Evolutionary conservation across 2,797 vertebrate genomes (phyloP).

Genomic region (Lithobates pipiens): DNA sequence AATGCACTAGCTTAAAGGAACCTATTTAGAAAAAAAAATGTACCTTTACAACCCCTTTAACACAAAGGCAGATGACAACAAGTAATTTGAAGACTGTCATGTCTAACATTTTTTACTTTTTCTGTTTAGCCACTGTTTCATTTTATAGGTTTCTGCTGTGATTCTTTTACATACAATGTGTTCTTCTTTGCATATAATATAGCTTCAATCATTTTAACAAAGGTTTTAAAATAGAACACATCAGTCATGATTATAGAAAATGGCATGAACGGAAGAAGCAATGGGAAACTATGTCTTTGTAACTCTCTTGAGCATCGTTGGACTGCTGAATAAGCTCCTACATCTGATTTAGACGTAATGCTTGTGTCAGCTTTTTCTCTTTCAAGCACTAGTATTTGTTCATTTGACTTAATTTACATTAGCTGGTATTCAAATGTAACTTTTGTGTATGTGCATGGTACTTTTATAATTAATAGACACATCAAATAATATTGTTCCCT

Average conservation of each 20-base stretch:
- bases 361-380: constrained; percentile 73
- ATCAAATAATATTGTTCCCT: constrained; percentile 4
- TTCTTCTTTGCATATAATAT: constrained; percentile 1
- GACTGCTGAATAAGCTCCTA: constrained; percentile 75
- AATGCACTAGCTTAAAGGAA: too few species aligned
- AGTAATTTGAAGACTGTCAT: not conserved
- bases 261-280: constrained; percentile 68
- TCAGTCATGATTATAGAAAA: constrained; percentile 65
- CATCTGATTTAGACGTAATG: constrained; percentile 75
- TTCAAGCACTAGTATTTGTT: constrained; percentile 15
- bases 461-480: not conserved
- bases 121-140: not conserved
- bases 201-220: constrained; percentile 31
- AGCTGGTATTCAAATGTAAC: not conserved
- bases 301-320: constrained; percentile 69
- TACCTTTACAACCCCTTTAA: too few species aligned
- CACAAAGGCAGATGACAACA: not conserved
- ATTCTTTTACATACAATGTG: not conserved
- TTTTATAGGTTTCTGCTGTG: constrained; percentile 4
- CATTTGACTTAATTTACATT: constrained; percentile 2
- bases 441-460: not conserved
- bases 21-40: too few species aligned
- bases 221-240: constrained; percentile 55
- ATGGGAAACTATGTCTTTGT: constrained; percentile 57
- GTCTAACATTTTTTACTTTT: not conserved